A percentile compares a stretch with the other conserved stretches of the same genome.
Evolutionary conservation across 2,888 invertebrate species (phyloP).

Genomic region (Ophioninae sp.): DNA sequence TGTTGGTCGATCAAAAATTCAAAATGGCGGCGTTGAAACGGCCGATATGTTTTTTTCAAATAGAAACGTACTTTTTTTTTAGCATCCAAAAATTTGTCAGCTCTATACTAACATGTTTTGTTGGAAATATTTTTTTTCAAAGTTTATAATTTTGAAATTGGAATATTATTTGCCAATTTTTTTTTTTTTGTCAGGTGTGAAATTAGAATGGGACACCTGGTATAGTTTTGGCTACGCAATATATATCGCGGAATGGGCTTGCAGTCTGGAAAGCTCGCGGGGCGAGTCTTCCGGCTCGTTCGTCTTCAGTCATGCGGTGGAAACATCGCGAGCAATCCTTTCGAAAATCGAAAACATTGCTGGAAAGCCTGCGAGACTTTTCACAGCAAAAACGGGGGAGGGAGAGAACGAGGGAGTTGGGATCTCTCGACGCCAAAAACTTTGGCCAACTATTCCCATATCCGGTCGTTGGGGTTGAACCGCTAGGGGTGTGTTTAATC

Average conservation of each 20-base stretch:
- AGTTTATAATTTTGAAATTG: too few species aligned
- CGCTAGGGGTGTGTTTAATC: constrained; percentile 63
- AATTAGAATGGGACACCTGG: too few species aligned
- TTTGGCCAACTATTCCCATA: constrained; percentile 65
- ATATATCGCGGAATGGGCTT: constrained; percentile 14
- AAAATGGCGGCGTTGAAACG: too few species aligned
- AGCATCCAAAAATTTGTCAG: too few species aligned
- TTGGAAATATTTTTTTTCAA: too few species aligned
- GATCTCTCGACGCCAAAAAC: constrained; percentile 58
- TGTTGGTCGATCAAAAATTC: too few species aligned
- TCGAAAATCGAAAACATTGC: constrained; percentile 59
- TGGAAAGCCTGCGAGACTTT: constrained; percentile 47
- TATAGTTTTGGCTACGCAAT: constrained; percentile 6
- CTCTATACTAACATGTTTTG: too few species aligned
- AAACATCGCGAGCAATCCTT: constrained; percentile 42
- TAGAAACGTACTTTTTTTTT: too few species aligned
- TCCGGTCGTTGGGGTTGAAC: constrained; percentile 48
- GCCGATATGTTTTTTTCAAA: too few species aligned
- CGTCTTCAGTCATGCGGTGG: constrained; percentile 60
- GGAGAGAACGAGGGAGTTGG: constrained; percentile 24
- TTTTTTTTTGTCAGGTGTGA: too few species aligned
- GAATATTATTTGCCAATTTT: too few species aligned
- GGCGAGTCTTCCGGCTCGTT: constrained; percentile 59
- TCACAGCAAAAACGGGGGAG: background rate
- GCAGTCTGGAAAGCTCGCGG: constrained; percentile 28